Conservation (phyloP, 1,140 invertebrate species). For the Cryptotermes secundus region DNA sequence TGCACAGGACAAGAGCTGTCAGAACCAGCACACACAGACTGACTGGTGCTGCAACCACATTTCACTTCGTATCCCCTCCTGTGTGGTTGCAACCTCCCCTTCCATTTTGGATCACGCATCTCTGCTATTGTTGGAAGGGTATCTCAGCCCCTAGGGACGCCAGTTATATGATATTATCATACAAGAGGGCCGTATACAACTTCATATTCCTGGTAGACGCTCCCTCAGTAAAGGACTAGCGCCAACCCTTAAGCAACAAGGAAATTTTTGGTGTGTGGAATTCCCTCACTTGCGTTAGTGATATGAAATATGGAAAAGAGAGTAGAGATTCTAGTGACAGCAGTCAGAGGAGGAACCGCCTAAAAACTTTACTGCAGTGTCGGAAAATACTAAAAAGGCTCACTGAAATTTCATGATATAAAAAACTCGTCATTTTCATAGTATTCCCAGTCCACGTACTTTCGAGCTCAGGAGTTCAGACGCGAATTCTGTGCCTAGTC, state of each 20-base stretch:
- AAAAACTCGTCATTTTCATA: no score
- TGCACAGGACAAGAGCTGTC: conserved; percentile 6
- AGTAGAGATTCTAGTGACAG: neutral
- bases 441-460: no score
- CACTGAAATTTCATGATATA: no score
- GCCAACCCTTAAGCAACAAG: neutral
- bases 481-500: no score
- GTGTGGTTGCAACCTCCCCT: neutral
- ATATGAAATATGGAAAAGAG: neutral
- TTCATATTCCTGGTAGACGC: no score
- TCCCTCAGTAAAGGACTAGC: neutral
- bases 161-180: neutral
- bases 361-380: neutral
- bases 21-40: neutral
- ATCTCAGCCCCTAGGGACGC: neutral
- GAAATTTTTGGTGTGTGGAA: neutral
- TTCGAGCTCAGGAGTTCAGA: no score
- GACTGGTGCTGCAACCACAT: conserved; percentile 6
- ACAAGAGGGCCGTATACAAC: neutral
- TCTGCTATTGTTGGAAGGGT: neutral
- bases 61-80: conserved; percentile 16
- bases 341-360: no score
- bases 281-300: neutral
- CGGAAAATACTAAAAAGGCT: neutral
- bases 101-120: conserved; percentile 2